Evolutionary conservation across 2,113 vertebrate species (phyloP).

Genomic region (Holacanthus passer): DNA sequence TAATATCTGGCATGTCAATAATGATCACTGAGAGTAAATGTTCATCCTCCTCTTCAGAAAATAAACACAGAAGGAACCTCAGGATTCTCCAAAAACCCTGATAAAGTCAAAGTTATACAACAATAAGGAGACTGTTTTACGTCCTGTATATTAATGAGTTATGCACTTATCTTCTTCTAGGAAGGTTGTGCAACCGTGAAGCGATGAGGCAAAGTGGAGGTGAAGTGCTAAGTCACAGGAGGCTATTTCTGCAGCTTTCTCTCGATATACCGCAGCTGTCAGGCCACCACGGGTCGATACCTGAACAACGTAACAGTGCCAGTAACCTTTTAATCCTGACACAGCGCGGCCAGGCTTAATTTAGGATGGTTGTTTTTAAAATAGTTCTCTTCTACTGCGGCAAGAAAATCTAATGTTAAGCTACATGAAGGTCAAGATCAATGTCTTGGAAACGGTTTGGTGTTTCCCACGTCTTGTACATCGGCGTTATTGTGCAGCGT

Average conservation of each 20-base stretch:
- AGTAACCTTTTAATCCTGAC: slow-evolving; percentile 66
- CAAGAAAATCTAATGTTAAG: slow-evolving; percentile 21
- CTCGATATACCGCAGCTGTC: neutral
- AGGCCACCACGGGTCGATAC: slow-evolving; percentile 23
- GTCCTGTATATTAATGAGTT: neutral
- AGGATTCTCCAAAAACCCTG: neutral
- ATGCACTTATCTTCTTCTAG: slow-evolving; percentile 3
- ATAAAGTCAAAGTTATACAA: neutral
- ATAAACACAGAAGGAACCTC: neutral
- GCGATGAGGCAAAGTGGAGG: slow-evolving; percentile 1
- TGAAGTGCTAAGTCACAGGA: slow-evolving; percentile 18
- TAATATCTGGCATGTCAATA: neutral
- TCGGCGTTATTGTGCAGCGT: neutral
- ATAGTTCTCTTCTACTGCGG: slow-evolving; percentile 38
- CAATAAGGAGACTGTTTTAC: neutral
- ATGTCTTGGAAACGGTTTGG: neutral
- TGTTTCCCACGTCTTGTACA: neutral
- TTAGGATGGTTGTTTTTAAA: slow-evolving; percentile 63
- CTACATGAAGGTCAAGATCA: slow-evolving; percentile 38
- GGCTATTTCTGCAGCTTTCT: slow-evolving; percentile 40
- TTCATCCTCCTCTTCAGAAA: neutral
- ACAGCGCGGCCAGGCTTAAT: slow-evolving; percentile 37
- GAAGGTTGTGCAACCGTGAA: slow-evolving; percentile 60
- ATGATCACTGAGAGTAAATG: neutral
- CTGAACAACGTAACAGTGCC: slow-evolving; percentile 16